A percentile compares a stretch with the other conserved stretches of the same genome.
Evolutionary conservation across 2,888 invertebrate genomes (phyloP).

Genomic region (Eumerus sabulonum): DNA sequence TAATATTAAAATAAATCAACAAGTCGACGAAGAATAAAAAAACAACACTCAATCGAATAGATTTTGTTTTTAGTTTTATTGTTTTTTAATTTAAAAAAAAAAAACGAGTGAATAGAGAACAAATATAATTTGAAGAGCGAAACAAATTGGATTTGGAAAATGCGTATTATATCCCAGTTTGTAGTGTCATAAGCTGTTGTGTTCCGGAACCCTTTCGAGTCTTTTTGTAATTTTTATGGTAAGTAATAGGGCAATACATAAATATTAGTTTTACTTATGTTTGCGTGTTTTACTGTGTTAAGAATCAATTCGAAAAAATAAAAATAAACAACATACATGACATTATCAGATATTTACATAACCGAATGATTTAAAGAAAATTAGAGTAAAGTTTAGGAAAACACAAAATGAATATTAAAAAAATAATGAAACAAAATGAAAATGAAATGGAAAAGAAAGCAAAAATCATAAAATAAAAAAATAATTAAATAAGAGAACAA

Average conservation of each 20-base stretch:
- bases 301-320: constrained; percentile 40
- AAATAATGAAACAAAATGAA: constrained; percentile 49
- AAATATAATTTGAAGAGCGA: not conserved
- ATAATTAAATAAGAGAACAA: constrained; percentile 39
- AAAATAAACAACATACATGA: too few relatives aligned
- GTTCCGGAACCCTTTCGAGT: constrained; percentile 22
- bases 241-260: constrained; percentile 40
- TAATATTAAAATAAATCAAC: too few relatives aligned
- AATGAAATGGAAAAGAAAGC: constrained; percentile 56
- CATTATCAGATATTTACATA: constrained; percentile 32
- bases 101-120: constrained; percentile 1
- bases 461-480: constrained; percentile 20
- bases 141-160: constrained; percentile 54
- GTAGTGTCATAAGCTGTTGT: constrained; percentile 59
- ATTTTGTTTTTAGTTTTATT: constrained; percentile 10
- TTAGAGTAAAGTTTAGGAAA: constrained; percentile 13
- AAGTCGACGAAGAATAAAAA: too few relatives aligned
- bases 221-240: constrained; percentile 42
- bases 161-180: constrained; percentile 68
- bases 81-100: not conserved
- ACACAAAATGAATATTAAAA: constrained; percentile 29
- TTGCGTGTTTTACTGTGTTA: constrained; percentile 65
- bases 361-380: constrained; percentile 29
- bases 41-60: not conserved
- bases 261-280: constrained; percentile 53